phyloP scores from a whole-genome alignment of 2,113 vertebrate species.

The Poeciliopsis occidentalis region DNA sequence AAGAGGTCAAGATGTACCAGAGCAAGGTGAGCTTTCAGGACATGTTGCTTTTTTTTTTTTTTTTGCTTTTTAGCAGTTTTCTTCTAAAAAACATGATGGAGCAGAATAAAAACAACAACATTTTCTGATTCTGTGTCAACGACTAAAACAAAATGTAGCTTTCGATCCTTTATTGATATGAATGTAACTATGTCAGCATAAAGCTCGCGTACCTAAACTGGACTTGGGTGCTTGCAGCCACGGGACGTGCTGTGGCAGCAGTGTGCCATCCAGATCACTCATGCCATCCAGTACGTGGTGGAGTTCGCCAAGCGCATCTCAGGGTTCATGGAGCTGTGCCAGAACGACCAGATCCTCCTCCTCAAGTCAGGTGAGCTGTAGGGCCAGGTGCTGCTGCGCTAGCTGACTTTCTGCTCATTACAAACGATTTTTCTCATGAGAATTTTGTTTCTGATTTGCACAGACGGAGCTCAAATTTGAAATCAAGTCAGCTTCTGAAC shows the following conservation, averaged over 20 bases:
- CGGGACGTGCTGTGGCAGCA: constrained; percentile 98
- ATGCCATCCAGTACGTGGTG: constrained; percentile 98
- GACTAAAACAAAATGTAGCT: background rate
- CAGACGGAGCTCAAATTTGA: background rate
- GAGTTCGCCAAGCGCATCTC: constrained; percentile 99
- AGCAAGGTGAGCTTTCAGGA: constrained; percentile 88
- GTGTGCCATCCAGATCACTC: constrained; percentile 98
- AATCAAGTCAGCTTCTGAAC: background rate
- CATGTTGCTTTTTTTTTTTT: background rate
- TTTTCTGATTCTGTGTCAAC: background rate
- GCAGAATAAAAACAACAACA: background rate
- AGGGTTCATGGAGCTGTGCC: constrained; percentile 99
- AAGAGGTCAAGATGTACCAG: constrained; percentile 98
- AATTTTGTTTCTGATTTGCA: background rate
- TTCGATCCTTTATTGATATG: background rate
- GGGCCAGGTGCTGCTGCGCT: background rate
- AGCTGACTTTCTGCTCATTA: background rate
- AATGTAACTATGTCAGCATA: background rate
- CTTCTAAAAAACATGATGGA: background rate
- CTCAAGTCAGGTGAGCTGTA: constrained; percentile 93
- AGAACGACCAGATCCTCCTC: constrained; percentile 98
- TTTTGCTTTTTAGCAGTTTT: background rate
- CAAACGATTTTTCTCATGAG: background rate
- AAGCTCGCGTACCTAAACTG: background rate
- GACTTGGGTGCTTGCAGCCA: constrained; percentile 78